These are phyloP conservation scores for Hyaena hyaena DNA, from an alignment of 2,113 vertebrate species.

Conservation along the genomic window DNA sequence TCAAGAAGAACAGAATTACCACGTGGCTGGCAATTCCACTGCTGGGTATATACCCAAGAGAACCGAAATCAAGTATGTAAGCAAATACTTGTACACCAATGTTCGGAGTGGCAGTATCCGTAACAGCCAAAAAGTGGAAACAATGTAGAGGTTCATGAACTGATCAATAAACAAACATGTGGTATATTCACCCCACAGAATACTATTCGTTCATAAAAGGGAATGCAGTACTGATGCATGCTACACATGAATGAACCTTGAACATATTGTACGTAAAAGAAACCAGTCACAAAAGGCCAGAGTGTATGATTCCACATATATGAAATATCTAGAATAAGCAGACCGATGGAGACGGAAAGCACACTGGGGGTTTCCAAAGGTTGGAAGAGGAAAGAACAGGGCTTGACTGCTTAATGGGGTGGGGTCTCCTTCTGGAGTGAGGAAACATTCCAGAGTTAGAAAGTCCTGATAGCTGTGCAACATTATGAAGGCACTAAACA, in stretches of 20 bases:
- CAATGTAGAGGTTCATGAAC: background rate
- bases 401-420: background rate
- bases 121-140: background rate
- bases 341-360: background rate
- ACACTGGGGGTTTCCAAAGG: background rate
- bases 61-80: background rate
- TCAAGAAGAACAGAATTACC: background rate
- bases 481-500: background rate
- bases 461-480: no score
- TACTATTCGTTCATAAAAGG: background rate
- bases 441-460: background rate
- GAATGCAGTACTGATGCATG: background rate
- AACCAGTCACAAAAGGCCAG: background rate
- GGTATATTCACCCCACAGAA: no score
- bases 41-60: background rate
- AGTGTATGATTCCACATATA: background rate
- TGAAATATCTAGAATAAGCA: background rate
- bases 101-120: background rate
- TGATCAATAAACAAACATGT: background rate
- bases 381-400: no score
- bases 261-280: background rate
- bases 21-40: background rate
- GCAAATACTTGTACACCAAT: background rate
- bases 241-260: background rate
- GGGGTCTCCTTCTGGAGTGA: background rate